Conservation (phyloP, 2,888 invertebrate genomes). For the Tiphia femorata region DNA sequence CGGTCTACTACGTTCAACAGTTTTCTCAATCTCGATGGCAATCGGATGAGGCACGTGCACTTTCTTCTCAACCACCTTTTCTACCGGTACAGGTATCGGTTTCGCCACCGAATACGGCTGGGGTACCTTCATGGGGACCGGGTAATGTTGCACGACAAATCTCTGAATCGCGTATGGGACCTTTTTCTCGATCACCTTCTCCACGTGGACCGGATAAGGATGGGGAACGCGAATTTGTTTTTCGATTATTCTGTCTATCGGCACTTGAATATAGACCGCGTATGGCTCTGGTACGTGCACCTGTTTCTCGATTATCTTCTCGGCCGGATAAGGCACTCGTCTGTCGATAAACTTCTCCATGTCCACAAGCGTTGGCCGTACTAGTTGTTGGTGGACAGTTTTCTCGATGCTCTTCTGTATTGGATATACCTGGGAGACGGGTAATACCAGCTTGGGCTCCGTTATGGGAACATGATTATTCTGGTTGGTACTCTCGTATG, state of each 20-base stretch:
- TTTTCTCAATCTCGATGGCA: conserved; percentile 64
- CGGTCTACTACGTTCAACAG: conserved; percentile 71
- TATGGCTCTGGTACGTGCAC: conserved; percentile 71
- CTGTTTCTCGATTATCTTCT: conserved; percentile 41
- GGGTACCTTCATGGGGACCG: conserved; percentile 69
- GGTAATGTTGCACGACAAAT: conserved; percentile 65
- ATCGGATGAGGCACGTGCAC: conserved; percentile 72
- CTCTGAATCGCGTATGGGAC: conserved; percentile 71
- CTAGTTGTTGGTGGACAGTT: conserved; percentile 44
- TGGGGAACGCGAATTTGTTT: conserved; percentile 69
- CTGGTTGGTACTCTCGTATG: neutral
- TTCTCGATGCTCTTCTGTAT: conserved; percentile 67
- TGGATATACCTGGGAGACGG: conserved; percentile 25
- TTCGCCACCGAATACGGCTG: conserved; percentile 70
- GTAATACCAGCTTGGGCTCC: conserved; percentile 11
- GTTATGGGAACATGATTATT: neutral
- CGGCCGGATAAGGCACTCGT: conserved; percentile 64
- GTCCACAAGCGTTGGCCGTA: neutral
- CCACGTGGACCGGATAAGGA: conserved; percentile 65
- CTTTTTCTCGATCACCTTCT: conserved; percentile 71
- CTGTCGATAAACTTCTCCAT: conserved; percentile 74
- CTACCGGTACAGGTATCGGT: conserved; percentile 70
- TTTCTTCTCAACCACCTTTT: conserved; percentile 75
- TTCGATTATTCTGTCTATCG: conserved; percentile 73
- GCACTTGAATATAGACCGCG: conserved; percentile 66